These are phyloP conservation scores for Aphis craccivora DNA, from an alignment of 1,140 invertebrate genomes.

Conservation along the genomic window DNA sequence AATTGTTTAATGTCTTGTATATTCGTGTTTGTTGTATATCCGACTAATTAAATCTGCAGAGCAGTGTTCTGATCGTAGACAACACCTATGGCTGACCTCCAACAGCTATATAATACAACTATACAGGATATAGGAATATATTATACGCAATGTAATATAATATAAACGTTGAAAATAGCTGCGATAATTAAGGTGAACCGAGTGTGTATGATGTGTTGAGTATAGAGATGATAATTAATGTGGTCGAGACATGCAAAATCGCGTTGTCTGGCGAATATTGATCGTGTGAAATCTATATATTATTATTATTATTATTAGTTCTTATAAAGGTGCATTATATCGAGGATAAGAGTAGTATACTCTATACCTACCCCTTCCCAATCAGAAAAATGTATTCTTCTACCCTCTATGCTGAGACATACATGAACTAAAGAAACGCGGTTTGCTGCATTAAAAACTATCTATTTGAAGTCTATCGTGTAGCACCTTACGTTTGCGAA, in stretches of 20 bases:
- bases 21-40: neutral
- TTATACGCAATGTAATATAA: neutral
- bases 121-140: neutral
- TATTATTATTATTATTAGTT: neutral
- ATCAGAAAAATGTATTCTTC: no score
- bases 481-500: no score
- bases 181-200: neutral
- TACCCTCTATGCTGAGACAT: no score
- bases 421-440: no score
- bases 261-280: neutral
- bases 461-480: no score
- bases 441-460: no score
- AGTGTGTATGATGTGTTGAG: neutral
- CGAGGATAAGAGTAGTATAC: neutral
- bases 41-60: neutral
- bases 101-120: neutral
- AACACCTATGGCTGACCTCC: neutral
- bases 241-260: neutral
- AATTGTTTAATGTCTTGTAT: neutral
- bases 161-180: neutral
- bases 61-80: neutral
- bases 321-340: neutral
- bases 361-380: no score
- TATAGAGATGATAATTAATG: conserved; percentile 3
- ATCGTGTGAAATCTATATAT: neutral